Evolutionary conservation across 2,888 invertebrate genomes (phyloP), one percentile per base, ranked within the genome.

Genomic region (Syritta pipiens): DNA sequence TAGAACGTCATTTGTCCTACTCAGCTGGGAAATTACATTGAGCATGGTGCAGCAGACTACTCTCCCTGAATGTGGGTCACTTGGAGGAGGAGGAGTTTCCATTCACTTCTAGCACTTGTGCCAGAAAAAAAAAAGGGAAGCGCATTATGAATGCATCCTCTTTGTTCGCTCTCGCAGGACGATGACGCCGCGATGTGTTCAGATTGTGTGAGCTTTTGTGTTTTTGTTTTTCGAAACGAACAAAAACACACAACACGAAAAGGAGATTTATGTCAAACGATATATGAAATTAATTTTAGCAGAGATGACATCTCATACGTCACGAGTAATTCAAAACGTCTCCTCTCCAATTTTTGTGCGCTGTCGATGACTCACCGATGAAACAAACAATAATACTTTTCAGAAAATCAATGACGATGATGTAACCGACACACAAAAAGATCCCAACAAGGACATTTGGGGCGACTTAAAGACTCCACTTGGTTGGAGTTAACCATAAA

Each of bases 1-100:
- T 57, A 20, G 55, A 42, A 57, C 63, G 32, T 28, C 62, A 69
- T 69, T 76, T 76, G 42, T 57, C 69, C 55, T 35, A 69, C 69
- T 76, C 62, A 62, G 32, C 48, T 69, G 69, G 75, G 55, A 76
- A 76, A 76, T 76, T 69, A 69, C 69, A 69, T 76, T 76, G 20
- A 14, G 9, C 7, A 35, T n/a, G 17, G 9, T 4, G 10, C 7
- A 20, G 12, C 10, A 32, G 17, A n/a, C n/a, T n/a, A n/a, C n/a
- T n/a, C n/a, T n/a, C n/a, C n/a, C 60, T 14, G 17, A n/a, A 74
- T 67, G 35, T 74, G 53, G 74, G 74, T 74, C 74, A 74, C 17
- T 51, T 10, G 44, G n/a, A n/a, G n/a, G n/a, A n/a, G n/a, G n/a
- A 59, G 17, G 74, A 74, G 67, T 59, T 51, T 30, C 42, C 48